Evolutionary conservation across 2,888 invertebrate species (phyloP).

Genomic region (Ichneumoninae sp.): DNA sequence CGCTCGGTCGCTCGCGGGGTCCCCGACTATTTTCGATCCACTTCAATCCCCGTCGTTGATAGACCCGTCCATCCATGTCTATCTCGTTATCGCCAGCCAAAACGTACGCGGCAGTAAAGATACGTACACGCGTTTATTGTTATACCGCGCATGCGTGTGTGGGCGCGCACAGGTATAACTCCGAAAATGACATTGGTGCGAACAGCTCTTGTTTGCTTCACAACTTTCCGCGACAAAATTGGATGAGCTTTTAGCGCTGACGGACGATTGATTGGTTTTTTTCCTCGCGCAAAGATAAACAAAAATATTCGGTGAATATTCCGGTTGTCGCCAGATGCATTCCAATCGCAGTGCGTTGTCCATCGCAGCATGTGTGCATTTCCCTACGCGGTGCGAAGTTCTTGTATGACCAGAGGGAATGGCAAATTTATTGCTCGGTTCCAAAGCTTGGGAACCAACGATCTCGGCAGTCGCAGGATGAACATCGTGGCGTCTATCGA

Average conservation of each 20-base stretch:
- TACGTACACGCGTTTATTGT: not conserved
- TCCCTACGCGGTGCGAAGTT: not conserved
- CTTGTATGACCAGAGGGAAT: not conserved
- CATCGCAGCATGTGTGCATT: not conserved
- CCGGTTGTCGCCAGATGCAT: not conserved
- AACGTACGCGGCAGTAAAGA: not conserved
- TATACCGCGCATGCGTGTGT: not conserved
- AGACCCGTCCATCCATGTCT: constrained; percentile 17
- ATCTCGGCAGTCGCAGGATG: constrained; percentile 22
- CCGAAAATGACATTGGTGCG: not conserved
- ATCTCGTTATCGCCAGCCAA: constrained; percentile 26
- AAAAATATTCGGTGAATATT: not conserved
- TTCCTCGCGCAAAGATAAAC: not conserved
- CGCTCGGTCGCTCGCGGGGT: constrained; percentile 38
- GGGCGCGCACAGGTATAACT: no score
- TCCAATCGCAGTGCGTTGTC: not conserved
- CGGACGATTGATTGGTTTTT: constrained; percentile 2
- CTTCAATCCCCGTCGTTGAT: constrained; percentile 33
- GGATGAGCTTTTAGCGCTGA: not conserved
- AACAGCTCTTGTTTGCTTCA: constrained; percentile 20
- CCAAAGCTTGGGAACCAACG: constrained; percentile 5
- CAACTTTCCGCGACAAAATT: not conserved
- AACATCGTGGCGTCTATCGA: constrained; percentile 38
- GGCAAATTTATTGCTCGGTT: constrained; percentile 47
- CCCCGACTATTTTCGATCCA: constrained; percentile 59